Percentiles rank a stretch among this genome's conserved stretches.
These are phyloP conservation scores for Syngnathus acus DNA, from an alignment of 2,797 vertebrate genomes.

Conservation along the genomic window DNA sequence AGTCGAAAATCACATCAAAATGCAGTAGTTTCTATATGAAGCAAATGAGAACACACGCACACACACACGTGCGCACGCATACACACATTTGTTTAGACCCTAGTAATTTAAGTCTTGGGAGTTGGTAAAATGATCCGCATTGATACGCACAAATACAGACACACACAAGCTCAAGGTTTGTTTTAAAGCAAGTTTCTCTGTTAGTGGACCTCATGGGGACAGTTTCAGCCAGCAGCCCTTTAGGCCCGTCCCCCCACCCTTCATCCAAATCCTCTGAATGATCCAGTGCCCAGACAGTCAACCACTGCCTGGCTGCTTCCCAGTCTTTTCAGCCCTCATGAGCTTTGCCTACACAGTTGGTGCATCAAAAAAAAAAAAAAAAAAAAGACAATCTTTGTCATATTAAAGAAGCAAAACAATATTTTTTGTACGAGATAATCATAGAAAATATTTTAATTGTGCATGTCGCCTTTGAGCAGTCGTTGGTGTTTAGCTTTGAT, in stretches of 20 bases:
- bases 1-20: background rate
- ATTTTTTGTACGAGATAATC: background rate
- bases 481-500: conserved; percentile 8
- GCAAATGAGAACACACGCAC: background rate
- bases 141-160: conserved; percentile 20
- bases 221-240: conserved; percentile 54
- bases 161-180: conserved; percentile 30
- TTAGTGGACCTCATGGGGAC: conserved; percentile 53
- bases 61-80: no score
- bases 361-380: conserved; percentile 12
- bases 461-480: conserved; percentile 1
- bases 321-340: conserved; percentile 47
- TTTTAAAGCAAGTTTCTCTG: conserved; percentile 46
- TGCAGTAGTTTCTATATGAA: background rate
- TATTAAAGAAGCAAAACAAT: background rate
- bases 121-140: conserved; percentile 43
- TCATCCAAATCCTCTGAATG: conserved; percentile 63
- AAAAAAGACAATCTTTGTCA: background rate
- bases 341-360: conserved; percentile 19
- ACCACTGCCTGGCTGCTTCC: conserved; percentile 37
- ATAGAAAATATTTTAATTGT: background rate
- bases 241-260: conserved; percentile 13
- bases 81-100: conserved; percentile 29
- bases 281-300: conserved; percentile 69
- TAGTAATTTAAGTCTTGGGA: conserved; percentile 49